Evolutionary conservation across 2,113 vertebrate species (phyloP), one percentile per base, ranked within the genome.

Genomic region (Platycercus adscitus): DNA sequence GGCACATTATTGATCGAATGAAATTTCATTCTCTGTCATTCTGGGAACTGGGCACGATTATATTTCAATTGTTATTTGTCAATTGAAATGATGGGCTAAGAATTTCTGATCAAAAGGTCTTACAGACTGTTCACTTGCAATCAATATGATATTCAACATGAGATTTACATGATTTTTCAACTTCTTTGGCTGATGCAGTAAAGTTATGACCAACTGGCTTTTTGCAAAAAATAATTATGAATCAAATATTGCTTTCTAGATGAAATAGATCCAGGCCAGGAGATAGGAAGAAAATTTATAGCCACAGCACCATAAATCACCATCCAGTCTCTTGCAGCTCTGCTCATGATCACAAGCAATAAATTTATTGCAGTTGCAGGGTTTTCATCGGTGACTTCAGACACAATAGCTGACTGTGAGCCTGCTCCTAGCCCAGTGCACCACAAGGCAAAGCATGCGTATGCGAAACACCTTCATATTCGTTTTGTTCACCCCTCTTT

Each of bases 231-330:
- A 88, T 58, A 46, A 47, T 37, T 92, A 86, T 92, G 82, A 89
- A 91, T 93, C 81, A 82, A 85, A 49, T 80, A 65, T 72, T 81
- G 56, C 28, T 44, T 95, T 85, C 43, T 29, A 52, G 24, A 65
- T 91, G 35, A 96, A 95, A 95, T 92, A 90, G 17, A 88, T 9
- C 13, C 47, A 82, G 65, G 47, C 25, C 78, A 86, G 78, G 81
- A 91, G 93, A 95, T 69, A 94, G 79, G 58, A 65, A 29, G 55
- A 61, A 65, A 91, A 92, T 92, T 95, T 91, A 92, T 24, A 72
- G 69, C 41, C 9, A 4, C 66, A 33, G 13, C 61, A 52, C n/a
- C 19, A 35, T 63, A 95, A 94, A 93, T 92, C 91, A 66, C 44
- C 17, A 11, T 72, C 73, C 81, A 65, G 78, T 41, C 86, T 95